A percentile compares a stretch with the other conserved stretches of the same genome.
phyloP scores from a whole-genome alignment of 2,888 invertebrate genomes.

The Caenorhabditis auriculariae region DNA sequence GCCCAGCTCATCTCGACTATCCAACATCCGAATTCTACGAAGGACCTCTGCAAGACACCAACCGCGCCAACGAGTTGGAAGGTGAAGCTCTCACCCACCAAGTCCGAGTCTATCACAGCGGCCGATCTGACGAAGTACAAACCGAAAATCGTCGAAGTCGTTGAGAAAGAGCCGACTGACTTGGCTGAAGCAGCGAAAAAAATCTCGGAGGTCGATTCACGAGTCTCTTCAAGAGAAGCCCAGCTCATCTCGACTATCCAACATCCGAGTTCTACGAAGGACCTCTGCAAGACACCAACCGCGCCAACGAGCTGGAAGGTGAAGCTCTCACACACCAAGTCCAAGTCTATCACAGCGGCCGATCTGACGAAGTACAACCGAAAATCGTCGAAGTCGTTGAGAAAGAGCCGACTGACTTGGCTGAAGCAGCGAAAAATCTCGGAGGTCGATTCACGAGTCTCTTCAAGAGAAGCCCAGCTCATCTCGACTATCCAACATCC shows the following conservation, averaged over 20 bases:
- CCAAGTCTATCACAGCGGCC: constrained; percentile 32
- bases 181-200: constrained; percentile 1
- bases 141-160: no score
- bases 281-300: constrained; percentile 13
- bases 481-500: constrained; percentile 27
- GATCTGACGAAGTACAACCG: constrained; percentile 18
- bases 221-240: constrained; percentile 20
- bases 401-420: neutral
- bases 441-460: constrained; percentile 22
- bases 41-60: constrained; percentile 20
- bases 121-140: no score
- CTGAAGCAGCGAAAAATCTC: constrained; percentile 8
- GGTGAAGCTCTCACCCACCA: no score
- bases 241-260: constrained; percentile 38
- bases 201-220: constrained; percentile 3
- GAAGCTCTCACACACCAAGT: constrained; percentile 21
- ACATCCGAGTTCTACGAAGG: constrained; percentile 16
- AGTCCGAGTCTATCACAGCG: no score
- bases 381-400: constrained; percentile 4
- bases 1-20: constrained; percentile 34
- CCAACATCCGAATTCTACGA: constrained; percentile 29
- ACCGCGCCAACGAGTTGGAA: no score
- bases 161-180: constrained; percentile 2
- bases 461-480: constrained; percentile 34
- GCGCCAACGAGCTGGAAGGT: constrained; percentile 7